phyloP scores from a whole-genome alignment of 1,140 invertebrate genomes.

The Asbolus verrucosus region DNA sequence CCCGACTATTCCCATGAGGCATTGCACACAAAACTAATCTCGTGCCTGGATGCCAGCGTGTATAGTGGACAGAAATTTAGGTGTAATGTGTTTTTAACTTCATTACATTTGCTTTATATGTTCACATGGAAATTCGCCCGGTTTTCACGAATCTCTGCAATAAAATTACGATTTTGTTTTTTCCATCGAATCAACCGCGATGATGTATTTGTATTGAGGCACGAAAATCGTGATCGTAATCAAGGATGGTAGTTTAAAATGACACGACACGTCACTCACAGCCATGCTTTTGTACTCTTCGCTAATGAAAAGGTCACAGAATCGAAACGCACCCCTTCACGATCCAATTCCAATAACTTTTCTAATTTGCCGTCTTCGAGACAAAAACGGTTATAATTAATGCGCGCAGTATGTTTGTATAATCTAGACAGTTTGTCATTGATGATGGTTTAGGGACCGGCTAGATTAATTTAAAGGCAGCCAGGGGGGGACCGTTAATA shows the following conservation, averaged over 20 bases:
- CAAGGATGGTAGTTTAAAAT: slow-evolving; percentile 44
- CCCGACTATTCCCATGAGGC: slow-evolving; percentile 41
- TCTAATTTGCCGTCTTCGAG: slow-evolving; percentile 15
- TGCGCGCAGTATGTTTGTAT: slow-evolving; percentile 18
- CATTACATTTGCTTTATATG: slow-evolving; percentile 33
- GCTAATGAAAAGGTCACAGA: slow-evolving; percentile 45
- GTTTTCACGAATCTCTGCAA: slow-evolving; percentile 26
- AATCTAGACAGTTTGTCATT: slow-evolving; percentile 17
- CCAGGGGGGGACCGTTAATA: slow-evolving; percentile 41
- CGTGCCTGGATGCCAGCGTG: slow-evolving; percentile 19
- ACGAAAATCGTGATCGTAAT: slow-evolving; percentile 45
- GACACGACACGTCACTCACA: slow-evolving; percentile 47
- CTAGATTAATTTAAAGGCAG: slow-evolving; percentile 27
- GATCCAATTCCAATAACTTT: background rate
- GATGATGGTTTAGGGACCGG: slow-evolving; percentile 34
- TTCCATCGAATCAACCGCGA: background rate
- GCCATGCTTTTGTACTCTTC: slow-evolving; percentile 46
- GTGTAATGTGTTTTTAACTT: slow-evolving; percentile 46
- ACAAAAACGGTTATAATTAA: slow-evolving; percentile 30
- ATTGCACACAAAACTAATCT: slow-evolving; percentile 49
- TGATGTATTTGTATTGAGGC: slow-evolving; percentile 34
- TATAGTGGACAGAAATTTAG: slow-evolving; percentile 44
- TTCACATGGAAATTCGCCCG: slow-evolving; percentile 33
- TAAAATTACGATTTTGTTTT: slow-evolving; percentile 32
- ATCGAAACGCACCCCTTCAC: slow-evolving; percentile 38